phyloP scores from a whole-genome alignment of 2,113 vertebrate genomes.

The Murina feae region DNA sequence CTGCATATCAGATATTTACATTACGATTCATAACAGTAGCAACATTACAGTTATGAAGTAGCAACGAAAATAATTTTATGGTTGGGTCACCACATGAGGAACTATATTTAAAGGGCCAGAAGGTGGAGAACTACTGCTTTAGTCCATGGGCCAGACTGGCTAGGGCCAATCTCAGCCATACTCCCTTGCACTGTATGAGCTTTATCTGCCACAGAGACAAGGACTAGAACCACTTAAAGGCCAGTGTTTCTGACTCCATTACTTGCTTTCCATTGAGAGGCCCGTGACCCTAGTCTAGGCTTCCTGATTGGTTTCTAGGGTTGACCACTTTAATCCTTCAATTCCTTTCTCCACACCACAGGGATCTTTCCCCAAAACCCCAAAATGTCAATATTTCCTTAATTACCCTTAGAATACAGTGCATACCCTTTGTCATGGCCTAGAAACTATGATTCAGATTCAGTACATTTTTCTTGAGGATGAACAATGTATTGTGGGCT shows the following conservation, averaged over 20 bases:
- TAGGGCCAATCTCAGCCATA: neutral
- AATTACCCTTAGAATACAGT: neutral
- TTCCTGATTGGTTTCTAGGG: neutral
- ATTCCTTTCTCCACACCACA: neutral
- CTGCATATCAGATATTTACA: too few species aligned
- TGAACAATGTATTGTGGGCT: neutral
- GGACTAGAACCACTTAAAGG: neutral
- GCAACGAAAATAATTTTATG: too few species aligned
- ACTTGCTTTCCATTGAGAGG: neutral
- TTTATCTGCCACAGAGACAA: neutral
- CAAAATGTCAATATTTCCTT: neutral
- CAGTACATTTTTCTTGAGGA: neutral
- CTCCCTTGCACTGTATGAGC: neutral
- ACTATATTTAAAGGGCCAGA: too few species aligned
- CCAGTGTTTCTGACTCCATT: neutral
- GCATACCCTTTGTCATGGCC: neutral
- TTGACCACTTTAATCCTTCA: neutral
- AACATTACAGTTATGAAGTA: too few species aligned
- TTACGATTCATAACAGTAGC: too few species aligned
- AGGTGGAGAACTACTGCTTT: too few species aligned
- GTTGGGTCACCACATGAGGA: too few species aligned
- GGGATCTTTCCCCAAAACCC: neutral
- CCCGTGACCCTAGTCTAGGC: neutral
- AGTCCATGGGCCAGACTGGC: too few species aligned
- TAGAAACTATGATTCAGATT: neutral